Evolutionary conservation across 2,797 vertebrate genomes (phyloP).

Genomic region (Halcyon smyrnensis): DNA sequence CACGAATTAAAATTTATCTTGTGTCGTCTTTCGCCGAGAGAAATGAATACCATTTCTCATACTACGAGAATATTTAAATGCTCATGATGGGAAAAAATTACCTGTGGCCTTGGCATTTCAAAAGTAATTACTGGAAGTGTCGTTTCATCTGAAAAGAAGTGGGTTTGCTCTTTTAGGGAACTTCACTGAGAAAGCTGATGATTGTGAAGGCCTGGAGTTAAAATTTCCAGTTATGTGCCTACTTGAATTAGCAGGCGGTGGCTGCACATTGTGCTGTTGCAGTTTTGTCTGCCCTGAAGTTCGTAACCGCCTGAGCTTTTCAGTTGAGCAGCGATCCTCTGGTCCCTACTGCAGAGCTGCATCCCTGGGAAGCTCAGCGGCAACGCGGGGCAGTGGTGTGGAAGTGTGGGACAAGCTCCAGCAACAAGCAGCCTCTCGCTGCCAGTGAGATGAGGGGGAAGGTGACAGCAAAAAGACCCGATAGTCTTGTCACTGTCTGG

Average conservation of each 20-base stretch:
- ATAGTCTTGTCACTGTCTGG: not conserved
- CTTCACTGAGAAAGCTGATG: not conserved
- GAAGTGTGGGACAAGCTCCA: not conserved
- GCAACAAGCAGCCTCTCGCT: not conserved
- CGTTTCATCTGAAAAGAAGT: not conserved
- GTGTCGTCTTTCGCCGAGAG: not conserved
- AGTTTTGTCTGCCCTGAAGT: not conserved
- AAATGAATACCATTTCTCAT: not conserved
- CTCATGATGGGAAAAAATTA: not conserved
- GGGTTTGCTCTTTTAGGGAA: not conserved
- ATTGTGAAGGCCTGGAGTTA: not conserved
- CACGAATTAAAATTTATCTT: not conserved
- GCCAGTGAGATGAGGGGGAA: not conserved
- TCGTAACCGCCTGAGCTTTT: not conserved
- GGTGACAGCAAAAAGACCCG: not conserved
- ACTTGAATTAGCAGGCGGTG: not conserved
- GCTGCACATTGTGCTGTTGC: not conserved
- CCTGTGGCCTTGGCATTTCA: not conserved
- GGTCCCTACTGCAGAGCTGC: not conserved
- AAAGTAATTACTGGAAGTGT: not conserved
- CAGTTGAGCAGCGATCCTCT: not conserved
- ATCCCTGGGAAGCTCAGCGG: fast-evolving
- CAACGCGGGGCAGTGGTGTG: not conserved
- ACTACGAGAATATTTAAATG: not conserved
- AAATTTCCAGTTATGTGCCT: not conserved